phyloP scores from a whole-genome alignment of 1,140 invertebrate genomes.

The Drosophila trapezifrons region DNA sequence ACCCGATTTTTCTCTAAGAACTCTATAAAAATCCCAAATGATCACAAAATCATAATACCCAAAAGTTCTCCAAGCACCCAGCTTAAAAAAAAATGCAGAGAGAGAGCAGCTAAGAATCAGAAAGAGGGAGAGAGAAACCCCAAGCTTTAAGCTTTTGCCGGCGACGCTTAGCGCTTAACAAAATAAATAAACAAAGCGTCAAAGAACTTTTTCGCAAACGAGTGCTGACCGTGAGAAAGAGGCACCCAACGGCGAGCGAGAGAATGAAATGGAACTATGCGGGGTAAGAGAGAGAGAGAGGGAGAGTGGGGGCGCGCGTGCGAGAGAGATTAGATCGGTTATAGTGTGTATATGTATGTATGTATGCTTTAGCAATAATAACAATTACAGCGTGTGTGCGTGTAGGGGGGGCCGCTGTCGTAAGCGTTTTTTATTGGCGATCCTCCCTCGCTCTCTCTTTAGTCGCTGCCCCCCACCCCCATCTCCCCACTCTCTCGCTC shows the following conservation, averaged over 20 bases:
- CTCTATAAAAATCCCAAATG: not conserved
- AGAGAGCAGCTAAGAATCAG: not conserved
- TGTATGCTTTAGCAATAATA: slow-evolving; percentile 56
- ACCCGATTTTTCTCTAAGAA: too few species aligned
- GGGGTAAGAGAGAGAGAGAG: slow-evolving; percentile 8
- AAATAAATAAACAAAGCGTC: slow-evolving; percentile 82
- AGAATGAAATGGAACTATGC: not conserved
- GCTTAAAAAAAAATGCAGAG: slow-evolving; percentile 1
- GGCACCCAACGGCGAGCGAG: slow-evolving; percentile 12
- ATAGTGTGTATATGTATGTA: slow-evolving; percentile 12
- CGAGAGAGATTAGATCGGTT: slow-evolving; percentile 38
- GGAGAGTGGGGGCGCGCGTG: slow-evolving; percentile 27
- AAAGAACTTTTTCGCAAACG: slow-evolving; percentile 79
- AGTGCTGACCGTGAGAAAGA: slow-evolving; percentile 51
- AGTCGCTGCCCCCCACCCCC: not conserved
- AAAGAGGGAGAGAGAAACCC: not conserved
- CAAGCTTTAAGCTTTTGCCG: slow-evolving; percentile 52
- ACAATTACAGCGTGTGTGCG: slow-evolving; percentile 63
- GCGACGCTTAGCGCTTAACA: slow-evolving; percentile 58
- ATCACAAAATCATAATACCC: not conserved
- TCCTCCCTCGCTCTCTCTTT: not conserved
- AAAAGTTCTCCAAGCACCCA: not conserved
- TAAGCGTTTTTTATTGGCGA: slow-evolving; percentile 77
- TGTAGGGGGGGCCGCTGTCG: slow-evolving; percentile 54
- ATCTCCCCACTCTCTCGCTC: not conserved